A percentile compares a stretch with the other conserved stretches of the same genome.
These are phyloP conservation scores for Tetranychus piercei DNA, from an alignment of 2,888 invertebrate genomes.

Conservation along the genomic window DNA sequence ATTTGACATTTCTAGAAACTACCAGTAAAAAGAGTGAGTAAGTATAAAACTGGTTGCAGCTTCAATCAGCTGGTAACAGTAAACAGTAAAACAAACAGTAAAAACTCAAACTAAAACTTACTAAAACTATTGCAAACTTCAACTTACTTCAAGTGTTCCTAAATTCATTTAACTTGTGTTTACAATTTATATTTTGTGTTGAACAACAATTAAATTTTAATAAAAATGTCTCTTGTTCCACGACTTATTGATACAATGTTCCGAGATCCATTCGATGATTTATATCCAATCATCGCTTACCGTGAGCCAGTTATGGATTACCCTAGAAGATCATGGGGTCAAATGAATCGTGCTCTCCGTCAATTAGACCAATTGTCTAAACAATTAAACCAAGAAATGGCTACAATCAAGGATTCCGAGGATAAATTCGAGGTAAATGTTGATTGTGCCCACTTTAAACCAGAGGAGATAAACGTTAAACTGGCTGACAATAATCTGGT, in stretches of 20 bases:
- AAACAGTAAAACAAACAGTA: no score
- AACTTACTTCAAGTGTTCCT: not conserved
- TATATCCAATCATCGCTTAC: not conserved
- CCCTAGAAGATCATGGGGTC: not conserved
- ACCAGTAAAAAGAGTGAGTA: no score
- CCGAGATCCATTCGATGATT: not conserved
- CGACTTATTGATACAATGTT: not conserved
- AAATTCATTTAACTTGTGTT: not conserved
- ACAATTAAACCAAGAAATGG: not conserved
- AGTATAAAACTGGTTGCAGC: no score
- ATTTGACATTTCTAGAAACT: no score
- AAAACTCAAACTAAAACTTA: no score
- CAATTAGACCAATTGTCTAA: not conserved
- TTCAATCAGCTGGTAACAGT: no score
- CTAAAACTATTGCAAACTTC: no score
- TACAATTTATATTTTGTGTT: not conserved
- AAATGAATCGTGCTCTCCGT: not conserved
- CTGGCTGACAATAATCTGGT: conserved; percentile 24
- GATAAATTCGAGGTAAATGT: conserved; percentile 23
- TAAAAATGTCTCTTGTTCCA: not conserved
- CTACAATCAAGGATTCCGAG: not conserved
- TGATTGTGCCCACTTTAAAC: conserved; percentile 26
- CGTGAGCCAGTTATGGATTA: not conserved
- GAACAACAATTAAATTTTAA: not conserved
- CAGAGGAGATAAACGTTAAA: conserved; percentile 27